Evolutionary conservation across 2,113 vertebrate genomes (phyloP).

Genomic region (Gila orcuttii): DNA sequence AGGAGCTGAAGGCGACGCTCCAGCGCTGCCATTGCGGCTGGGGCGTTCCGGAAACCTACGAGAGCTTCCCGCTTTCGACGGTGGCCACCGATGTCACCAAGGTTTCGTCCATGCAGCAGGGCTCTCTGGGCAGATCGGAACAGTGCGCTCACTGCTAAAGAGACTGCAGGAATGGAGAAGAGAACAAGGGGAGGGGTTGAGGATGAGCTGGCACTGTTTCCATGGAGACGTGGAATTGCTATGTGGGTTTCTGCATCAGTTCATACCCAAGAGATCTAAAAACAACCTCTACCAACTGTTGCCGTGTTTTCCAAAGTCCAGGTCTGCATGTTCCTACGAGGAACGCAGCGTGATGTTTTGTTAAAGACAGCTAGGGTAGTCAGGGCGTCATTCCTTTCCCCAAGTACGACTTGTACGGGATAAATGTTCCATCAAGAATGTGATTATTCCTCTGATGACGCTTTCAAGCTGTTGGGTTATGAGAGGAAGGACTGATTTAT

Average conservation of each 20-base stretch:
- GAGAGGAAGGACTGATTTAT: not conserved
- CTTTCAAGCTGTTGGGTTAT: not conserved
- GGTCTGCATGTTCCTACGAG: not conserved
- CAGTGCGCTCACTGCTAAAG: slow-evolving; percentile 39
- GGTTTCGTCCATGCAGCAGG: slow-evolving; percentile 66
- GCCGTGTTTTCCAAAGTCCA: not conserved
- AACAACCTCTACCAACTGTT: slow-evolving; percentile 37
- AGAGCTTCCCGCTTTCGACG: slow-evolving; percentile 87
- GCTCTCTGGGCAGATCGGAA: not conserved
- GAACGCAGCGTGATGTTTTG: not conserved
- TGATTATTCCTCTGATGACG: not conserved
- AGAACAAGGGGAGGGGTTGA: slow-evolving; percentile 8
- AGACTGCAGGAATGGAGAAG: not conserved
- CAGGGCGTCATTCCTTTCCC: not conserved
- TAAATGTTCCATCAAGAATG: slow-evolving; percentile 16
- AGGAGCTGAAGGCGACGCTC: slow-evolving; percentile 86
- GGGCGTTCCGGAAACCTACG: slow-evolving; percentile 74
- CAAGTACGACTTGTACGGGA: not conserved
- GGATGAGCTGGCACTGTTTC: slow-evolving; percentile 44
- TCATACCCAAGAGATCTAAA: slow-evolving; percentile 36
- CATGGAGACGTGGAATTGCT: slow-evolving; percentile 24
- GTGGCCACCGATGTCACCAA: slow-evolving; percentile 89
- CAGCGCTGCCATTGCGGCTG: slow-evolving; percentile 80
- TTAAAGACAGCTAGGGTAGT: not conserved
- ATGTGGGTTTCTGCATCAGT: slow-evolving; percentile 39